These are phyloP conservation scores for Sitta europaea DNA, from an alignment of 2,113 vertebrate species.

Conservation along the genomic window DNA sequence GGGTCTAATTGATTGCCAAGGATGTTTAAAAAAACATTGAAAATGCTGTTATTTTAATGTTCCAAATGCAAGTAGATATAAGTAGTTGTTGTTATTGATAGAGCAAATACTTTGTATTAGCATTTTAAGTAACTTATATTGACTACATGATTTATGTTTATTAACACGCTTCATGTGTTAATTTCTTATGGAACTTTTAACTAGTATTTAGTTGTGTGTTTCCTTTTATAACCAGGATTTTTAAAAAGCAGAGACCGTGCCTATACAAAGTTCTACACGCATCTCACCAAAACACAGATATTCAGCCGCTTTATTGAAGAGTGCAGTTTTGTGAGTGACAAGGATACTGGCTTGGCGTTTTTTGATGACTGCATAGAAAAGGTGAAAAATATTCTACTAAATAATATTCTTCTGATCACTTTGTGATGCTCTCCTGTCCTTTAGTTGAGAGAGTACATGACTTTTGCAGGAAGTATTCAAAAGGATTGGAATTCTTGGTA, in stretches of 20 bases:
- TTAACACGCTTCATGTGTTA: not conserved
- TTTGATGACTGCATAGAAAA: conserved; percentile 99
- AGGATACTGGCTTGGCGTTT: conserved; percentile 96
- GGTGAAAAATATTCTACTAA: conserved; percentile 72
- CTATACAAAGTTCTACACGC: conserved; percentile 93
- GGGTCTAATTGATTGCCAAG: not conserved
- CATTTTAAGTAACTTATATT: not conserved
- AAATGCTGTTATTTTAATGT: not conserved
- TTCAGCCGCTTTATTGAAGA: conserved; percentile 99
- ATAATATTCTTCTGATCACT: not conserved
- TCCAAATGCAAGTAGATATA: not conserved
- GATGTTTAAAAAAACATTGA: not conserved
- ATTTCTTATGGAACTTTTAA: not conserved
- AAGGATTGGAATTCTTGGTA: not conserved
- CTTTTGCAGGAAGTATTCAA: not conserved
- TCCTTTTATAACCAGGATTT: conserved; percentile 78
- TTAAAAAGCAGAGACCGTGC: conserved; percentile 94
- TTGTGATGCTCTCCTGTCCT: not conserved
- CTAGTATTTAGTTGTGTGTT: conserved; percentile 31
- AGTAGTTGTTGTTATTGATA: not conserved
- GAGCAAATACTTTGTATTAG: not conserved
- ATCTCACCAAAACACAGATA: conserved; percentile 94
- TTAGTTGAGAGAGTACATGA: not conserved
- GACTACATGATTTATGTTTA: not conserved
- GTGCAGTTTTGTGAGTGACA: conserved; percentile 98